A percentile compares a stretch with the other conserved stretches of the same genome.
Evolutionary conservation across 1,140 invertebrate genomes (phyloP).

Genomic region (Sycophila sp.): DNA sequence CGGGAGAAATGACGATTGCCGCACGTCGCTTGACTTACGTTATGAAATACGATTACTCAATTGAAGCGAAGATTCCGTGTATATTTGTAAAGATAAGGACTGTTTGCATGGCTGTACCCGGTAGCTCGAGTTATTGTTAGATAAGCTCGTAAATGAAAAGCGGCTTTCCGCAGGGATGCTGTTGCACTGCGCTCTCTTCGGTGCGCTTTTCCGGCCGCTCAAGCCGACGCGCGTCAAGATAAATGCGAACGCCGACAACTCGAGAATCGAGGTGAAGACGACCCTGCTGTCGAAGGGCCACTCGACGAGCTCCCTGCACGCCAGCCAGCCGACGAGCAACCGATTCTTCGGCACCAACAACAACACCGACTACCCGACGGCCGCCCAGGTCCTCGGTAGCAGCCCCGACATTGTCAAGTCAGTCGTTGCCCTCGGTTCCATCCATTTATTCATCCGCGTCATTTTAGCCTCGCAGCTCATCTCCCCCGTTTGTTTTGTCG

Average conservation of each 20-base stretch:
- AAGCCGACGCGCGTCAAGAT: conserved; percentile 73
- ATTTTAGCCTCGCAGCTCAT: too few species aligned
- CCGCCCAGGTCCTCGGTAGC: conserved; percentile 75
- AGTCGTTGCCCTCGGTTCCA: too few species aligned
- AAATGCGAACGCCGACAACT: conserved; percentile 60
- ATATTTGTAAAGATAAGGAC: too few species aligned
- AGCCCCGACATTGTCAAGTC: conserved; percentile 63
- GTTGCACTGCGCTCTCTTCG: conserved; percentile 81
- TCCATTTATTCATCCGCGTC: too few species aligned
- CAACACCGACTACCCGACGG: conserved; percentile 80
- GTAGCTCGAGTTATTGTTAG: too few species aligned
- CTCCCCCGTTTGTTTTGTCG: not conserved
- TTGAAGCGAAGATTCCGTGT: not conserved
- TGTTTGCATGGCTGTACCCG: too few species aligned
- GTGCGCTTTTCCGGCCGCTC: conserved; percentile 82
- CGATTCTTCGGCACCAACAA: conserved; percentile 72
- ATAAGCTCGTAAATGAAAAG: too few species aligned
- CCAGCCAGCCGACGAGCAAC: conserved; percentile 48
- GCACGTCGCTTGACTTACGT: too few species aligned
- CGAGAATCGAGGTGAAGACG: conserved; percentile 49
- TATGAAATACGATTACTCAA: too few species aligned
- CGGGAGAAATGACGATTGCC: not conserved
- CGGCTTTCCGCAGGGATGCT: conserved; percentile 76
- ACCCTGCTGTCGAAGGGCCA: conserved; percentile 51
- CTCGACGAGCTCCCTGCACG: conserved; percentile 57